Conservation (phyloP, 2,888 invertebrate species). For the Campoplex nolae region DNA sequence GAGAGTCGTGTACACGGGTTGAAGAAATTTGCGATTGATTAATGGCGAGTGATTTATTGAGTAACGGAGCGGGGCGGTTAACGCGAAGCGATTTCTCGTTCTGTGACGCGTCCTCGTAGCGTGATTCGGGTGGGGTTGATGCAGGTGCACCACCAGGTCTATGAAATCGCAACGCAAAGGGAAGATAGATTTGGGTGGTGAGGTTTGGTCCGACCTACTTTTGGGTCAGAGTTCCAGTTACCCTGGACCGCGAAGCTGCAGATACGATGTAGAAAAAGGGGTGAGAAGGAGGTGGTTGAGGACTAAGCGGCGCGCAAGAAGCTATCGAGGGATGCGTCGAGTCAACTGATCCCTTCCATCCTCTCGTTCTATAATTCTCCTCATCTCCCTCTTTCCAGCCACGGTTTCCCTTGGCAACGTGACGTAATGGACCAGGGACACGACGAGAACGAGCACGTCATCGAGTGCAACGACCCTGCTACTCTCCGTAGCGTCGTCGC, state of each 20-base stretch:
- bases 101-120: conserved; percentile 18
- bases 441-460: conserved; percentile 75
- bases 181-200: conserved; percentile 32
- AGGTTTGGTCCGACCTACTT: conserved; percentile 73
- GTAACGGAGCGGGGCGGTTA: conserved; percentile 43
- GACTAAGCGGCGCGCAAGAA: conserved; percentile 62
- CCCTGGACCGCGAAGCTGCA: conserved; percentile 56
- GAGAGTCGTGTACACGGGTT: too few species aligned
- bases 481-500: conserved; percentile 51
- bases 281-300: conserved; percentile 50
- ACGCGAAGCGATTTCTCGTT: conserved; percentile 34
- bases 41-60: conserved; percentile 37
- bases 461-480: conserved; percentile 78
- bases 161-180: conserved; percentile 9
- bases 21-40: conserved; percentile 14
- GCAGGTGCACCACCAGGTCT: conserved; percentile 38
- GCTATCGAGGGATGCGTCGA: conserved; percentile 34
- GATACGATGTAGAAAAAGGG: conserved; percentile 38
- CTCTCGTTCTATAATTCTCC: not conserved
- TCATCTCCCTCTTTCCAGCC: not conserved
- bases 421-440: conserved; percentile 75
- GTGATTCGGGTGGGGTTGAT: conserved; percentile 33
- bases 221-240: conserved; percentile 81
- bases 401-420: conserved; percentile 78
- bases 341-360: not conserved